Base-by-base conservation (phyloP, 2,797 vertebrate species). In the Coregonus sp. region DNA sequence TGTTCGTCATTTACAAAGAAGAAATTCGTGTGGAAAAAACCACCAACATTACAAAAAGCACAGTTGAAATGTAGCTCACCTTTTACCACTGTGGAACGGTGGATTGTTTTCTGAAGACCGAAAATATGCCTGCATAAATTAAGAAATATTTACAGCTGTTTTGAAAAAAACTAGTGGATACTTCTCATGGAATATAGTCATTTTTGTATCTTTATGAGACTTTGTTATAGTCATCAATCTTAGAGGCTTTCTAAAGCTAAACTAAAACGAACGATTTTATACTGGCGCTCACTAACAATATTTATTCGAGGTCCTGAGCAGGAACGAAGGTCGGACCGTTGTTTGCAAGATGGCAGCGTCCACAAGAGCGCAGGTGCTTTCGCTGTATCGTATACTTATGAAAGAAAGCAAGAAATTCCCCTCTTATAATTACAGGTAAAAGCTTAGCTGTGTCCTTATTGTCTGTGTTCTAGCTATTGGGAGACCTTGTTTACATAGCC, bases 381-480 rank as follows among this genome's bases (percentile, higher is more conserved):
- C 93, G 73, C 90, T 99, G 5, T 99, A 98, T 89, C 94, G 92
- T 74, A 89, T 87, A 75, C 91, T 99, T 86, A 80, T 99, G 81
- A 91, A 88, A 72, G 97, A 97, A 88, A 96, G 97, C 90, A 88
- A 88, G 77, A 93, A 91, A 61, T 98, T 98, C 86, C 78, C 92
- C 11, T 83, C 92, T 9, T 99, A 98, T 88, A 97, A 95, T 77
- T 99, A 97, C 94, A 97, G 97, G 97, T 98, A 82, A 84, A 1
- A 65, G 31, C 67, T 35, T 11, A 59, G 56, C 25, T n/a, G 5
- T 31, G 37, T 72, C 20, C 4, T 4, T 4, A 12, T 4, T 37
- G 37, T 6, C 47, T 68, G 20, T 54, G 61, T 29, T 63, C n/a
- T 11, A 25, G 9, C 20, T 47, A 66, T 33, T 5, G 16, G n/a